phyloP scores from a whole-genome alignment of 2,797 vertebrate species.

The Eremophila alpestris region DNA sequence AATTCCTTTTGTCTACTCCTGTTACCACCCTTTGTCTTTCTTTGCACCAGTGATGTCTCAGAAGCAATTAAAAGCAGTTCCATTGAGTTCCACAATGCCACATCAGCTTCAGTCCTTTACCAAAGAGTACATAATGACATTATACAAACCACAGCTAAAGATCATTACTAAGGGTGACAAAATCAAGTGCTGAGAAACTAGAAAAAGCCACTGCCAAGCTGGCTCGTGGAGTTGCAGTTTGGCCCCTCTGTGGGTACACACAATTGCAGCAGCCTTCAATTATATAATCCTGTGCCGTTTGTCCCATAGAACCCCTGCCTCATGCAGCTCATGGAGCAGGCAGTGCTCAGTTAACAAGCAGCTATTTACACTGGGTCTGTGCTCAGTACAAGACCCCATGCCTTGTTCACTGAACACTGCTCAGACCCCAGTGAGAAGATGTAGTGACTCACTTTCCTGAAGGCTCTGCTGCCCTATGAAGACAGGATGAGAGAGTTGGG shows the following conservation, averaged over 20 bases:
- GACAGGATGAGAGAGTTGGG: neutral
- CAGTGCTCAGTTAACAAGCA: neutral
- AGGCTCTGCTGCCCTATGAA: neutral
- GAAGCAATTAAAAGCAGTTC: constrained; percentile 31
- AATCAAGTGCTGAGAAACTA: neutral
- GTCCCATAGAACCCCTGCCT: constrained; percentile 8
- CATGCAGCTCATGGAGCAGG: constrained; percentile 19
- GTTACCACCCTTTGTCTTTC: neutral
- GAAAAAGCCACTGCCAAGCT: neutral
- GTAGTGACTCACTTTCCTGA: neutral
- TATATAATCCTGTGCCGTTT: neutral
- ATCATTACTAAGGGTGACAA: neutral
- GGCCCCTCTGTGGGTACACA: neutral
- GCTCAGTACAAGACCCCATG: neutral
- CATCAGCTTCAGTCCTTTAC: neutral
- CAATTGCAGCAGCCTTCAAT: neutral
- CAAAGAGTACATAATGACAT: neutral
- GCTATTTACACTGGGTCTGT: constrained; percentile 16
- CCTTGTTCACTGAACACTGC: neutral
- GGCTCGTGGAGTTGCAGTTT: neutral
- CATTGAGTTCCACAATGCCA: neutral
- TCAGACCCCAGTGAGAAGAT: neutral
- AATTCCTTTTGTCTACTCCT: neutral
- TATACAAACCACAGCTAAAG: neutral
- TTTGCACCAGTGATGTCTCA: neutral